Evolutionary conservation across 2,888 invertebrate genomes (phyloP), one percentile per base, ranked within the genome.

Genomic region (Euphydryas editha): DNA sequence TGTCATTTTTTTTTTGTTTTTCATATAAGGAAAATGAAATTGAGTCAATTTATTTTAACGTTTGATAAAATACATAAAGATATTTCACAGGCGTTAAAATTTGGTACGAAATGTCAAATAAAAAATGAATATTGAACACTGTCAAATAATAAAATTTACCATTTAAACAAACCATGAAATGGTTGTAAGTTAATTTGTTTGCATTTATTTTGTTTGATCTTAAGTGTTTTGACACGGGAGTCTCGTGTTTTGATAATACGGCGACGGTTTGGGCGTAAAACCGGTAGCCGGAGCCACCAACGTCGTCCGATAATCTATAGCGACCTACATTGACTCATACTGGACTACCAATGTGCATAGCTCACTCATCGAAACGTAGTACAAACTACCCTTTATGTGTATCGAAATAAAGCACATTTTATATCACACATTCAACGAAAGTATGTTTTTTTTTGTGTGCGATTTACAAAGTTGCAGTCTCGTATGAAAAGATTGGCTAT

Each of bases 211-310:
- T 77, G 77, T 78, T 73, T 72, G 73, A 71, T 74, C 79, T 78
- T 82, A 85, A 85, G 71, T 80, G 82, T 84, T 85, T 81, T 84
- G 84, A 84, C 85, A 83, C 76, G 78, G 63, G 80, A 81, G 78
- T 78, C 78, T 78, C 74, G 76, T 74, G 74, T 80, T 76, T 79
- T 81, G 82, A 82, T 86, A 84, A 83, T 82, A 78, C 64, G 61
- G 78, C 75, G 69, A 76, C 75, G 75, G 78, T 81, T 79, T 72
- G 78, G 73, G 76, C 78, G 86, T 87, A 88, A 87, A 88, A 90
- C 90, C 88, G 88, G 91, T 91, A 89, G 90, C 82, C 30, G 60
- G 73, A 74, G 74, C 80, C 84, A 79, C 80, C 81, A 80, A 81
- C 79, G 79, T 75, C 76, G 81, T 75, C 21, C 65, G 72, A 70